phyloP scores from a whole-genome alignment of 2,888 invertebrate genomes.

The Sepiola atlantica region DNA sequence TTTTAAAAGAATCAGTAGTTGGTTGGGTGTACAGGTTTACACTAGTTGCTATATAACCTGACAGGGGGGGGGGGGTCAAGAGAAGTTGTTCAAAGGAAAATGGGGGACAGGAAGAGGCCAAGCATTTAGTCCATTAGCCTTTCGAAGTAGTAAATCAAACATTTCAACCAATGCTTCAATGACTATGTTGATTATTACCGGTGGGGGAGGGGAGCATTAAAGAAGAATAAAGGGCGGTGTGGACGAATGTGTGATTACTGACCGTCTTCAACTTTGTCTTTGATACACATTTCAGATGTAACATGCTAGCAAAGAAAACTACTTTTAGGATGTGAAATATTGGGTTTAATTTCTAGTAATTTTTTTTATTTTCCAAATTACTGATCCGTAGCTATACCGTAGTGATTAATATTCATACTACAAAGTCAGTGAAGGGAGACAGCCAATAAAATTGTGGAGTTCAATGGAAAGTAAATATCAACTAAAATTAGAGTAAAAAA shows the following conservation, averaged over 20 bases:
- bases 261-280: not conserved
- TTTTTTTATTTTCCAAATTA: too few relatives aligned
- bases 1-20: not conserved
- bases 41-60: not conserved
- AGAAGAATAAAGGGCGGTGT: not conserved
- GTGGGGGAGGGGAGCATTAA: not conserved
- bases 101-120: not conserved
- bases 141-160: not conserved
- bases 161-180: constrained; percentile 2
- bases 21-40: not conserved
- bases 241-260: not conserved
- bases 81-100: not conserved
- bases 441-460: too few relatives aligned
- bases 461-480: too few relatives aligned
- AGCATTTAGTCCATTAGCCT: not conserved
- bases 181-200: not conserved
- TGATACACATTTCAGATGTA: not conserved
- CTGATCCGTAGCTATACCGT: too few relatives aligned
- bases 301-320: too few relatives aligned
- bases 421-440: too few relatives aligned
- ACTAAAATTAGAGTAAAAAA: too few relatives aligned
- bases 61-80: not conserved
- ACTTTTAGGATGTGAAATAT: too few relatives aligned
- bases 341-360: too few relatives aligned
- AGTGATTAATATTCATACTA: too few relatives aligned